Conservation (phyloP, 1,140 invertebrate genomes). For the Cotesia vestalis region DNA sequence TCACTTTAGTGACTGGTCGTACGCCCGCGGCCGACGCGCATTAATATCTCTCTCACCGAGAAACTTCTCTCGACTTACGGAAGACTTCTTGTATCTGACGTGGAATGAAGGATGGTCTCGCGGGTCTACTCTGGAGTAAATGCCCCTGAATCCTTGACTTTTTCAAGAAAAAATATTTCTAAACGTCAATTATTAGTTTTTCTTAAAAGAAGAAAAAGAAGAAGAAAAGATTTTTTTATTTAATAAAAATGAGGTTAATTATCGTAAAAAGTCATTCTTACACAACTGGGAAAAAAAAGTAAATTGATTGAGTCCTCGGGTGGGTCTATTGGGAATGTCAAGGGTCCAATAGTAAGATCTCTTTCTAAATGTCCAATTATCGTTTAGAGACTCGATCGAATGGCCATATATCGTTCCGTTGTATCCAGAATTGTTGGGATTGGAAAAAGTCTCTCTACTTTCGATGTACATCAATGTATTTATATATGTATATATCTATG, state of each 20-base stretch:
- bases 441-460: neutral
- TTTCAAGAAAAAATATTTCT: neutral
- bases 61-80: constrained; percentile 24
- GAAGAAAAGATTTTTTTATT: no score
- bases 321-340: constrained; percentile 1
- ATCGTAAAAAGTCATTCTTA: no score
- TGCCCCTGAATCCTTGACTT: neutral
- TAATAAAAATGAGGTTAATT: no score
- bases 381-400: constrained; percentile 4
- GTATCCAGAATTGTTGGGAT: no score
- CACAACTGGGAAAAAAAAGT: neutral
- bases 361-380: constrained; percentile 9
- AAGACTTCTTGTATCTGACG: constrained; percentile 15
- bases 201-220: no score
- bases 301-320: neutral
- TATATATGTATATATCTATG: neutral
- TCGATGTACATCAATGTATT: neutral
- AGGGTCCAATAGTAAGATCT: neutral
- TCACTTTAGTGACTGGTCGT: constrained; percentile 3
- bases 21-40: neutral
- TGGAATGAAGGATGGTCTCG: constrained; percentile 13
- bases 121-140: neutral
- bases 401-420: no score
- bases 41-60: constrained; percentile 24
- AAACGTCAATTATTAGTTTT: neutral